Conservation (phyloP, 2,113 vertebrate genomes). For the Bothrops jararaca region DNA sequence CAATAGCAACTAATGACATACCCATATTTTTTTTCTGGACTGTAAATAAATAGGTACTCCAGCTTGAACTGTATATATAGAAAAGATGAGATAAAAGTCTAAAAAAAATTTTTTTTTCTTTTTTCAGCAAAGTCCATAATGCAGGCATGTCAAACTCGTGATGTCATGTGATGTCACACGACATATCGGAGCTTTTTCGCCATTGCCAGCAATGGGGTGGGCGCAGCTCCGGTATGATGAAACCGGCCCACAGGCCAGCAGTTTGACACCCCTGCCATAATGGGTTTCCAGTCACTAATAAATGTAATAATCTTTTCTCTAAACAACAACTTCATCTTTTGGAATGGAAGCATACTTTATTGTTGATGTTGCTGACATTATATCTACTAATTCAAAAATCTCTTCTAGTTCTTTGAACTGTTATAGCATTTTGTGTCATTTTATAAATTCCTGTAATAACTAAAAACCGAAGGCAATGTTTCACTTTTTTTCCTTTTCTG, state of each 20-base stretch:
- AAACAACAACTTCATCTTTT: background rate
- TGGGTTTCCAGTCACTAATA: no score
- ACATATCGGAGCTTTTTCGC: no score
- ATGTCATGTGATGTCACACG: no score
- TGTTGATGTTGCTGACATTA: background rate
- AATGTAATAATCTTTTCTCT: no score
- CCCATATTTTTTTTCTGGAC: background rate
- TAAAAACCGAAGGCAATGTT: background rate
- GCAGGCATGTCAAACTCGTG: no score
- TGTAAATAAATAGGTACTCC: background rate
- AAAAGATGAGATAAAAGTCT: background rate
- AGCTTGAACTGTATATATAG: background rate
- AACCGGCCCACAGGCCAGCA: no score
- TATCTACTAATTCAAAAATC: background rate
- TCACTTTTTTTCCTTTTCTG: background rate
- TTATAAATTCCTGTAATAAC: background rate
- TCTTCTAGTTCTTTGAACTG: background rate
- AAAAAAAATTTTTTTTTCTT: background rate
- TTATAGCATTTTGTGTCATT: background rate
- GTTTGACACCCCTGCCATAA: no score
- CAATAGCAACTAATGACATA: background rate
- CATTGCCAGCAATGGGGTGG: no score
- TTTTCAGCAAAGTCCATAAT: background rate
- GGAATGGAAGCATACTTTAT: background rate
- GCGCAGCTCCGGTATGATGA: no score